Base-by-base conservation (phyloP, 2,797 vertebrate genomes). In the Lepidocolaptes lacrymiger region DNA sequence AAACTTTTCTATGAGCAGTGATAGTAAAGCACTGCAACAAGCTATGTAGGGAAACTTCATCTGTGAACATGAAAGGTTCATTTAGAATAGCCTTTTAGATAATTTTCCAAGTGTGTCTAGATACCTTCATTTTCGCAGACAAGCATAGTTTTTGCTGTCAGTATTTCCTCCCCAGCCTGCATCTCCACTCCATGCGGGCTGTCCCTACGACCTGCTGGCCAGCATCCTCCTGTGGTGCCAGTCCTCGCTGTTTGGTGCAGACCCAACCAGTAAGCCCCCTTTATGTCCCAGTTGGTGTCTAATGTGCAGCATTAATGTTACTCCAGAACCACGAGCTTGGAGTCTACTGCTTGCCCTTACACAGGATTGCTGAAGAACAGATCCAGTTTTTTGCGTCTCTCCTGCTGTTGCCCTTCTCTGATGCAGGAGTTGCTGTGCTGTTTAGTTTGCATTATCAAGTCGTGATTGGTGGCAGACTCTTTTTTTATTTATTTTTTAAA, bases 81-180 rank as follows among this genome's bases (percentile, higher is more conserved):
- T 83, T 61, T 8, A 74, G 41, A 76, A 27, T 14, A 59, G 34
- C 2, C 0, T 56, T 71, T 71, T 36, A 13, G 34, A 4, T 62
- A 4, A 49, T 96, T 82, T 78, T 43, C 49, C 24, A 51, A 23
- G 46, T 14, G 15, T 8, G 6, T 75, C 32, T 72, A 28, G 49
- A 36, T 54, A 34, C 6, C 34, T 78, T 14, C 10, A 8, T 83
- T 85, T 44, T 56, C 52, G 44, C 41, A 30, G 41, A 34, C 27
- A 48, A 22, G 9, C 2, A 0, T 2, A 41, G 49, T 1, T 51
- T 44, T 26, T 89, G 27, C 37, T 91, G 51, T 8, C 24, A 23
- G 6, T 14, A 18, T 62, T 77, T 58, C 2, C 15, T 6, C 41
- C 19, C 8, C 14, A 24, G 0, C 14, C 19, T 7, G 1, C 17